Evolutionary conservation across 2,888 invertebrate genomes (phyloP).

Genomic region (Caenorhabditis auriculariae): DNA sequence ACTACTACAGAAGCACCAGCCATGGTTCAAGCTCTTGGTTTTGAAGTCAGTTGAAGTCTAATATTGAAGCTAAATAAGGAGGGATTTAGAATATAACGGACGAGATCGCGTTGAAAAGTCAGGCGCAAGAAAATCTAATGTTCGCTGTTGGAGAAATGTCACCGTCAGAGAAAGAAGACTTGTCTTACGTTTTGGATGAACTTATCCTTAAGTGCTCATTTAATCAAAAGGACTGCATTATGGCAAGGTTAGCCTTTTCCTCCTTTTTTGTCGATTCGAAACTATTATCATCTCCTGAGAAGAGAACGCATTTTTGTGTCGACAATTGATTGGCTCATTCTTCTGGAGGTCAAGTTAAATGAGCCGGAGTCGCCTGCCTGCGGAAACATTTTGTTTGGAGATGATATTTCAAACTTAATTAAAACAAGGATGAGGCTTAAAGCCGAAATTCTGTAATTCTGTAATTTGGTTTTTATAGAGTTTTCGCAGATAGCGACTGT

Average conservation of each 20-base stretch:
- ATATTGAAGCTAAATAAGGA: not conserved
- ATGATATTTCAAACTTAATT: too few relatives aligned
- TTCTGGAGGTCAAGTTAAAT: too few relatives aligned
- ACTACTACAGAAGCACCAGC: constrained; percentile 61
- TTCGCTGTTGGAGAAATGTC: constrained; percentile 61
- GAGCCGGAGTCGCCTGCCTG: too few relatives aligned
- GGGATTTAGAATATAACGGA: constrained; percentile 53
- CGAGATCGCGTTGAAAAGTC: constrained; percentile 59
- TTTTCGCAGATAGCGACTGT: too few relatives aligned
- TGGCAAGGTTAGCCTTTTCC: constrained; percentile 42
- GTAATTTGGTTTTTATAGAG: too few relatives aligned
- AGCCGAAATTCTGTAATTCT: too few relatives aligned
- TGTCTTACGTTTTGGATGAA: constrained; percentile 58
- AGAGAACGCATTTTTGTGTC: too few relatives aligned
- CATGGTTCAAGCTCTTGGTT: constrained; percentile 53
- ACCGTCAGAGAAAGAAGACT: constrained; percentile 37
- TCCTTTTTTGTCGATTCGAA: not conserved
- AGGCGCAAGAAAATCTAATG: constrained; percentile 61
- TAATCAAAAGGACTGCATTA: constrained; percentile 62
- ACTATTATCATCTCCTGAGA: too few relatives aligned
- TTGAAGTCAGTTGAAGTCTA: constrained; percentile 20
- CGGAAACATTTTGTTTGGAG: too few relatives aligned
- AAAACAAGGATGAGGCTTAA: too few relatives aligned
- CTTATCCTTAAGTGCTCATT: constrained; percentile 62
- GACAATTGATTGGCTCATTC: too few relatives aligned